A percentile compares a stretch with the other conserved stretches of the same genome.
phyloP scores from a whole-genome alignment of 2,113 vertebrate genomes.

The Grallaria varia region DNA sequence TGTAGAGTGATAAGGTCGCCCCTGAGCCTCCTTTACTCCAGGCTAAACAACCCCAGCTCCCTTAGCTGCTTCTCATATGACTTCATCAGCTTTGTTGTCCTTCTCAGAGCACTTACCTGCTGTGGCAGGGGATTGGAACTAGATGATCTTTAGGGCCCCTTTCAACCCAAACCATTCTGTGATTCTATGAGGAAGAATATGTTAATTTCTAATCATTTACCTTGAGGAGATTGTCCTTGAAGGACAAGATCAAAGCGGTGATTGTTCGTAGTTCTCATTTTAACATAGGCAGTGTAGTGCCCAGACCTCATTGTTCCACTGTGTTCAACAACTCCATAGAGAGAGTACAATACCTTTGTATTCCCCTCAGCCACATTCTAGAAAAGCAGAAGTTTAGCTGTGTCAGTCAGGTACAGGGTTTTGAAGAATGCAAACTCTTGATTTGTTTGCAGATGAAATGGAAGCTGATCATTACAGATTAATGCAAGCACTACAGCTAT shows the following conservation, averaged over 20 bases:
- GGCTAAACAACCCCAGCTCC: neutral
- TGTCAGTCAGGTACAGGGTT: neutral
- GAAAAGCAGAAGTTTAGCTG: neutral
- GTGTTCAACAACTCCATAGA: constrained; percentile 95
- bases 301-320: constrained; percentile 96
- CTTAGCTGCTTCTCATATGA: neutral
- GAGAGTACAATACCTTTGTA: constrained; percentile 81
- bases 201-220: constrained; percentile 51
- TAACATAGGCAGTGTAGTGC: constrained; percentile 96
- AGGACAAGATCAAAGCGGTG: constrained; percentile 70
- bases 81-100: neutral
- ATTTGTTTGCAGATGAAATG: neutral
- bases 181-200: neutral
- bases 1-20: neutral
- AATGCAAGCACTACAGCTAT: neutral
- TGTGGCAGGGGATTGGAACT: neutral
- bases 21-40: neutral
- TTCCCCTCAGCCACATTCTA: constrained; percentile 83
- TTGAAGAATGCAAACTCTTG: neutral
- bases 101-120: neutral
- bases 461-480: neutral
- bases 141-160: neutral
- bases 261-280: constrained; percentile 73
- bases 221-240: constrained; percentile 68
- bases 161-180: neutral